A percentile compares a stretch with the other conserved stretches of the same genome.
These are phyloP conservation scores for Tympanuchus pallidicinctus DNA, from an alignment of 2,113 vertebrate genomes.

Conservation along the genomic window DNA sequence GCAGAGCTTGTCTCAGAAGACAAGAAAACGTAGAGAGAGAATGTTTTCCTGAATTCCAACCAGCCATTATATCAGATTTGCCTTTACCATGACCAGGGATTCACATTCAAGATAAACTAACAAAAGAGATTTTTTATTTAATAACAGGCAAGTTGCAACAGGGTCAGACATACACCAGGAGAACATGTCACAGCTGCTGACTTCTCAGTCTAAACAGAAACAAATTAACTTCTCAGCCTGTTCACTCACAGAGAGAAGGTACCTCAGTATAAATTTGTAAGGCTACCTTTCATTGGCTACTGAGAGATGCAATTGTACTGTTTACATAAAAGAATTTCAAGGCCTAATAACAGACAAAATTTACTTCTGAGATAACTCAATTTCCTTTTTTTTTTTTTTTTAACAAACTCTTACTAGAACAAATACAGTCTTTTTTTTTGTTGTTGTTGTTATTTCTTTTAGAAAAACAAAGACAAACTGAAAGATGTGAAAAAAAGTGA, in stretches of 20 bases:
- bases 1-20: background rate
- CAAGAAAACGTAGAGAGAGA: background rate
- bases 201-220: constrained; percentile 60
- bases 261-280: background rate
- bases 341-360: background rate
- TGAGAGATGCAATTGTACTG: background rate
- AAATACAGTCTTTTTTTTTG: background rate
- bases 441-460: background rate
- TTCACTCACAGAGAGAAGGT: background rate
- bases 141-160: constrained; percentile 34
- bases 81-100: background rate
- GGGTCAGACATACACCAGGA: constrained; percentile 13
- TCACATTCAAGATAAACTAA: constrained; percentile 36
- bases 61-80: background rate
- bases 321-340: background rate
- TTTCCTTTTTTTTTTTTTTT: background rate
- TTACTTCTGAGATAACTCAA: background rate
- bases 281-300: background rate
- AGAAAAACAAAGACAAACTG: background rate
- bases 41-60: constrained; percentile 12
- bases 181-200: constrained; percentile 13
- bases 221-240: background rate
- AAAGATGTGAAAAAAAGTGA: background rate
- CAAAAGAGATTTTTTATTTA: constrained; percentile 41
- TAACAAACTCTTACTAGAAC: background rate